phyloP scores from a whole-genome alignment of 2,113 vertebrate species.

The Coptodon rendalli region DNA sequence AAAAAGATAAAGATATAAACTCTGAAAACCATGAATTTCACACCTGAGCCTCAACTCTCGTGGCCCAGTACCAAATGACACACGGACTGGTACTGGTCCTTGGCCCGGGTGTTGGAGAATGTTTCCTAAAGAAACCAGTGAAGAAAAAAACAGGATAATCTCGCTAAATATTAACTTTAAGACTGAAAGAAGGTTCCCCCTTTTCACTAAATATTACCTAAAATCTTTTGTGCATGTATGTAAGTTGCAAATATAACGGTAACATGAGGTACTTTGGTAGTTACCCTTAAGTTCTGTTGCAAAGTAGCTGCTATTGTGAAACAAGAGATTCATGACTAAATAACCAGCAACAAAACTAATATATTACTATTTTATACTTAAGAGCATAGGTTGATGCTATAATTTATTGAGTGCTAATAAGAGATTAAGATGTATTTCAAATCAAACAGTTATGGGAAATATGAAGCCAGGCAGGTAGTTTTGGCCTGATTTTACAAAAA shows the following conservation, averaged over 20 bases:
- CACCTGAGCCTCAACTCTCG: rapidly evolving
- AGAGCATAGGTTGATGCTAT: not conserved
- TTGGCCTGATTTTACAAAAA: not conserved
- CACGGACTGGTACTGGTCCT: rapidly evolving
- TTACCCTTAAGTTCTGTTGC: not conserved
- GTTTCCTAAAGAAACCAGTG: not conserved
- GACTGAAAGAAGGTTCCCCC: not conserved
- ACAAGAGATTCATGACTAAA: not conserved
- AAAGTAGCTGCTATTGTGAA: not conserved
- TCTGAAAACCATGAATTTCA: not conserved
- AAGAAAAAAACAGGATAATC: not conserved
- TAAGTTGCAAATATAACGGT: not conserved
- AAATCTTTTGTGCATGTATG: not conserved
- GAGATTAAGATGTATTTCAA: rapidly evolving
- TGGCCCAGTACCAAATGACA: not conserved
- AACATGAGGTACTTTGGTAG: no score
- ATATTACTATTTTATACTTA: not conserved
- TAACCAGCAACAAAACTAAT: not conserved
- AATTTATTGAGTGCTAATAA: not conserved
- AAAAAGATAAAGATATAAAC: rapidly evolving
- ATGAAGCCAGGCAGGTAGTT: not conserved
- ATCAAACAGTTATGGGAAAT: rapidly evolving
- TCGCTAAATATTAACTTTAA: rapidly evolving
- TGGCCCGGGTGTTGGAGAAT: not conserved
- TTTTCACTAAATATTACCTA: not conserved